phyloP scores from a whole-genome alignment of 2,113 vertebrate species.

The Sterrhoptilus dennistouni region DNA sequence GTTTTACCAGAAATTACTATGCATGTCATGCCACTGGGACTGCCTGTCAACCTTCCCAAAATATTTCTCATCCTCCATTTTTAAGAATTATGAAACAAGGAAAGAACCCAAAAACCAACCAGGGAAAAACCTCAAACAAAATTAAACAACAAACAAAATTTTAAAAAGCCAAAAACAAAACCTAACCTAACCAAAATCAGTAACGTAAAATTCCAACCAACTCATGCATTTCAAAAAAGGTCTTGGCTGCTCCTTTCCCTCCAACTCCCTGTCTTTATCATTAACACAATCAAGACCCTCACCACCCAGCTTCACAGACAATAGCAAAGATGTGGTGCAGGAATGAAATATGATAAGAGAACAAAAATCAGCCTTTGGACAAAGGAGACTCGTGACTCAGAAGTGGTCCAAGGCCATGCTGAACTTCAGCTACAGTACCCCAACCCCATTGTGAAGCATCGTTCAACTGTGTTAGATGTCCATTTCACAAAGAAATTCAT shows the following conservation, averaged over 20 bases:
- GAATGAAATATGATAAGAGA: background rate
- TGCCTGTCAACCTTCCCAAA: background rate
- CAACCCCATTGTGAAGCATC: background rate
- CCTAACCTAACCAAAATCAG: background rate
- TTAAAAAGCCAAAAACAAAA: background rate
- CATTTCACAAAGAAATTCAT: slow-evolving; percentile 31
- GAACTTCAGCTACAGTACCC: background rate
- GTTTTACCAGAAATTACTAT: background rate
- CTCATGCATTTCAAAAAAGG: background rate
- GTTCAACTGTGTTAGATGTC: background rate
- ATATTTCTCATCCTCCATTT: background rate
- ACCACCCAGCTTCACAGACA: background rate
- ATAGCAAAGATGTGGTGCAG: background rate
- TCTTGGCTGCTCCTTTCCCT: background rate
- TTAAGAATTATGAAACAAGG: background rate
- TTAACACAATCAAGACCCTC: background rate
- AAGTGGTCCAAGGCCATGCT: background rate
- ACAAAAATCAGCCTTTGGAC: background rate
- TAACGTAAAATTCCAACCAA: background rate
- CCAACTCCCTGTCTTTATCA: background rate
- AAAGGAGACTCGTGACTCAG: background rate
- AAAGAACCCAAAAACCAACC: accelerated
- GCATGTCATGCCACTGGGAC: background rate
- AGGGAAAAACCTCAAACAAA: accelerated
- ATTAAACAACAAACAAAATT: background rate